Base-by-base conservation (phyloP, 1,140 invertebrate species). In the Zophobas atratus region DNA sequence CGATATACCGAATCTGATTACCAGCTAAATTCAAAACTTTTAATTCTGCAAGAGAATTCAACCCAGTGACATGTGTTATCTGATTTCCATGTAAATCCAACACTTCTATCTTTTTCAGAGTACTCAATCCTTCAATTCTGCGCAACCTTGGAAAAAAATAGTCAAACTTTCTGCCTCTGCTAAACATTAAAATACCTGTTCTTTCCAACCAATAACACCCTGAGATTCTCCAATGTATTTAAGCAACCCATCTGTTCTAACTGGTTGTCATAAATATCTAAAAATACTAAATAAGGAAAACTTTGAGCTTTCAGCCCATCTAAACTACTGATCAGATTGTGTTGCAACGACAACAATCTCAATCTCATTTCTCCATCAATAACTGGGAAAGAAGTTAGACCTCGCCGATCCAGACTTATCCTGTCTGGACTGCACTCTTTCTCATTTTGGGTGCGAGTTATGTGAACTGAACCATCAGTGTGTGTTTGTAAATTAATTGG, bases 211-310 rank as follows among this genome's bases (percentile, higher is more conserved):
- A 98, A 90, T 56, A 98, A 88, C 2, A 98, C 96, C 81, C 95
- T 88, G 5, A 98, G 88, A 84, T 93, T 94, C 56, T 91, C 91
- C 3, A 97, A 88, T 56, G 90, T 88, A 78, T 93, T 92, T 41
- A 98, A 88, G 76, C 91, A 93, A 51, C 90, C 91, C 60, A 98
- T 94, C 83, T 92, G 92, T 76, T 97, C 96, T 48, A 98, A 92
- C 86, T 97, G 95, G 88, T 98, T 98, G 86, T 97, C 95, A 87
- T 98, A 98, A 1, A 98, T 88, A 86, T 98, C 97, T 55, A 98
- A 90, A 84, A 97, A 97, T 36, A 98, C 96, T 51, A 97, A 87
- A 86, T 94, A 92, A 39, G 91, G 92, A 72, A 96, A 90, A 76
- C 90, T 90, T 55, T 87, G 85, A 81, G 89, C 84, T 79, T 88